These are phyloP conservation scores for Callospermophilus lateralis DNA, from an alignment of 2,113 vertebrate genomes.

Conservation along the genomic window DNA sequence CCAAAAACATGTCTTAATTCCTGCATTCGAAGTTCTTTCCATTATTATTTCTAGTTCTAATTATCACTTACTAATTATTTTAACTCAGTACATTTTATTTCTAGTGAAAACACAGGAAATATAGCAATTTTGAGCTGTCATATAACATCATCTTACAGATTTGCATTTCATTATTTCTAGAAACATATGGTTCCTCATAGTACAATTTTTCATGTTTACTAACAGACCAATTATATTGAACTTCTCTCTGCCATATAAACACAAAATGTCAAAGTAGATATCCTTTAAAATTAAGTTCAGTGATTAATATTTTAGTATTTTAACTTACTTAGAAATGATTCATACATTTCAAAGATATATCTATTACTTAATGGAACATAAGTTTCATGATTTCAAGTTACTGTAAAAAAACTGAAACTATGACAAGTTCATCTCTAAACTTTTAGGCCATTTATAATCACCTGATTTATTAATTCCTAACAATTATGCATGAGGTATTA, in stretches of 20 bases:
- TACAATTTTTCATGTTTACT: neutral
- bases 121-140: neutral
- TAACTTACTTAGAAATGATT: neutral
- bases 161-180: slow-evolving; percentile 10
- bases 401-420: neutral
- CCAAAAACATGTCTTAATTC: neutral
- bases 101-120: neutral
- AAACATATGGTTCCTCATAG: neutral
- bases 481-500: neutral
- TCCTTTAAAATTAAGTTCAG: neutral
- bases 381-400: neutral
- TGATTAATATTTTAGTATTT: neutral
- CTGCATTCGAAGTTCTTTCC: neutral
- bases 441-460: neutral
- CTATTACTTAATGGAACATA: neutral
- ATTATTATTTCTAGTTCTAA: slow-evolving; percentile 4
- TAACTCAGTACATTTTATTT: neutral
- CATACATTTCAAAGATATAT: neutral
- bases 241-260: neutral
- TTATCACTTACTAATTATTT: slow-evolving; percentile 20
- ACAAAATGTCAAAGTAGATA: neutral
- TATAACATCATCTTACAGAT: neutral
- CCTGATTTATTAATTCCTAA: neutral
- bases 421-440: neutral
- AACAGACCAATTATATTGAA: neutral